Evolutionary conservation across 2,797 vertebrate species (phyloP), one percentile per base, ranked within the genome.

Genomic region (Corythornis leucogaster): DNA sequence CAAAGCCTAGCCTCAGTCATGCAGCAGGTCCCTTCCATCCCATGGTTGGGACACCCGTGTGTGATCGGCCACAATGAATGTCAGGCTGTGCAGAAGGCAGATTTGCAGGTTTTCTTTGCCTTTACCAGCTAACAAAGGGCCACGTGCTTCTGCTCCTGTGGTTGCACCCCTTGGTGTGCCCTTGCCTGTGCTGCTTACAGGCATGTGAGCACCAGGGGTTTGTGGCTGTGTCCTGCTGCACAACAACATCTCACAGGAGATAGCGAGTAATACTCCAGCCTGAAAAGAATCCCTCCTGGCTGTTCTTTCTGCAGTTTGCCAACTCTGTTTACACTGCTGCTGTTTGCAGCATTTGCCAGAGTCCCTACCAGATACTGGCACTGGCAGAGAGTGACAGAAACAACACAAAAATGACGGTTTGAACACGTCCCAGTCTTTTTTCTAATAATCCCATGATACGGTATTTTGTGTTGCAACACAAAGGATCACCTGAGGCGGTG

Each of bases 401-500:
- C 38, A 15, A 40, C 38, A 40, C 38, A 76, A 89, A 33, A 33
- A 30, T 9, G 63, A 75, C 5, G 2, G 48, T 57, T 48, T 80
- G 75, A 93, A 62, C 68, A 64, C 1, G 2, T 68, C 62, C 10
- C 55, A 64, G 66, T 59, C 55, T 74, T 45, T 82, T 93, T 50
- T 76, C 67, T 38, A 61, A 68, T 75, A 82, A 85, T 92, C 88
- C 79, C 58, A 45, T 26, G 80, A 77, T 81, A 79, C 2, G 46
- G 42, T 82, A 78, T 68, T 85, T 87, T 82, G 54, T 93, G 64
- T 87, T 93, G 86, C 86, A 78, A 91, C 80, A 91, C 87, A 79
- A 85, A 83, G 89, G 68, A 95, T 93, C 92, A 95, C 94, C 89
- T 94, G 90, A 96, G 94, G 95, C 57, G 2, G 53, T 64, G 69